phyloP scores from a whole-genome alignment of 1,140 invertebrate species.

The Megalopta genalis region DNA sequence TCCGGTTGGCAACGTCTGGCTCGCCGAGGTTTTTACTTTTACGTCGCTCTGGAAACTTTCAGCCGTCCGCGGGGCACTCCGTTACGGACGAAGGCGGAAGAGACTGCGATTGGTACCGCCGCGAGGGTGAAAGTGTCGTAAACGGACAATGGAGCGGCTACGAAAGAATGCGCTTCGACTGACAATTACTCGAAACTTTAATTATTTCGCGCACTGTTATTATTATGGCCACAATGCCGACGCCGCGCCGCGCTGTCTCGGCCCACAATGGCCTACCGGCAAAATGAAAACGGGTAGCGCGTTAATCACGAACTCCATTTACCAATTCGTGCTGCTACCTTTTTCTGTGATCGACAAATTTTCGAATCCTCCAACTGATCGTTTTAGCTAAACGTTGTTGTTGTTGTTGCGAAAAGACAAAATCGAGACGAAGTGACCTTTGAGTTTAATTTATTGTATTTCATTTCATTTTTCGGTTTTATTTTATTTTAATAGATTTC shows the following conservation, averaged over 20 bases:
- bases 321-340: no score
- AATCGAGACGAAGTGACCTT: no score
- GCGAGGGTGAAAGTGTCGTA: slow-evolving; percentile 52
- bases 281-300: no score
- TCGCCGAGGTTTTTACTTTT: background rate
- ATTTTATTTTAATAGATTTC: no score
- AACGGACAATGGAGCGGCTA: slow-evolving; percentile 36
- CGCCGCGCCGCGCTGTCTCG: background rate
- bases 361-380: no score
- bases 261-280: background rate
- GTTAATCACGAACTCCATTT: no score
- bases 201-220: background rate
- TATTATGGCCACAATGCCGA: no score
- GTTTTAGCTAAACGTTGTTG: no score
- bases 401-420: no score
- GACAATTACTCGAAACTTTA: slow-evolving; percentile 14
- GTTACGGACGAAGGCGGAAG: slow-evolving; percentile 8
- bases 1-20: background rate
- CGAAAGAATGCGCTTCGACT: background rate
- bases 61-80: background rate
- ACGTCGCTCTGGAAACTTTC: slow-evolving; percentile 1
- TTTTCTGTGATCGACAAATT: no score
- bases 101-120: slow-evolving; percentile 19
- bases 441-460: no score
- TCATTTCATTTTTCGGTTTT: no score